Conservation (phyloP, 2,797 vertebrate genomes). For the Falco peregrinus region DNA sequence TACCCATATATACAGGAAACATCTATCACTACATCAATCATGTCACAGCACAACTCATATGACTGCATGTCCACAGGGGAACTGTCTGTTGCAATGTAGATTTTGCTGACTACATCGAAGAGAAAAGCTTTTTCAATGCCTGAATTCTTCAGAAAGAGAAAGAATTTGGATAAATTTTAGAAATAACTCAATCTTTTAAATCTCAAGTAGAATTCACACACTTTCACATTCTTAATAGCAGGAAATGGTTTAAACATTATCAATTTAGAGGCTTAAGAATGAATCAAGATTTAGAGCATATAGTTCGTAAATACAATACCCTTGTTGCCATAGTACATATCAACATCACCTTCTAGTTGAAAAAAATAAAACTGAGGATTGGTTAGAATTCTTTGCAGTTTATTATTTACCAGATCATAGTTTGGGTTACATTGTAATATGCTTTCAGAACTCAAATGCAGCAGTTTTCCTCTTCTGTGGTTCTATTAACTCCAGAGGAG, state of each 20-base stretch:
- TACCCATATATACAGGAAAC: slow-evolving; percentile 99
- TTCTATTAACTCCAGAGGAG: background rate
- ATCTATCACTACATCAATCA: slow-evolving; percentile 99
- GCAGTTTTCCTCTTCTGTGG: background rate
- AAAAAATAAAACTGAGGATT: background rate
- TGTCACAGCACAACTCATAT: slow-evolving; percentile 97
- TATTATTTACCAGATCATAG: background rate
- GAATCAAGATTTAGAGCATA: background rate
- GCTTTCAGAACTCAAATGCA: background rate
- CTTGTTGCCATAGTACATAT: background rate
- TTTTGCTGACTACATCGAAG: slow-evolving; percentile 99
- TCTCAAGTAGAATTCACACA: background rate
- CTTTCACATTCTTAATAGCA: background rate
- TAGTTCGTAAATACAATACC: background rate
- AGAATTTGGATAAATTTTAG: slow-evolving; percentile 42
- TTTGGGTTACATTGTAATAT: background rate
- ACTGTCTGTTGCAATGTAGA: slow-evolving; percentile 99
- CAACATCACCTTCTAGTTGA: background rate
- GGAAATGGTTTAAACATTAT: background rate
- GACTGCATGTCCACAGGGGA: slow-evolving; percentile 99
- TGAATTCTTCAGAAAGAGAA: slow-evolving; percentile 88
- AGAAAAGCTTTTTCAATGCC: slow-evolving; percentile 99
- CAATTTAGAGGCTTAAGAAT: background rate
- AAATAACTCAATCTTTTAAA: slow-evolving; percentile 14
- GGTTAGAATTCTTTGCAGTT: background rate